Evolutionary conservation across 1,140 invertebrate genomes (phyloP), one percentile per base, ranked within the genome.

Genomic region (Lepidostoma basale): DNA sequence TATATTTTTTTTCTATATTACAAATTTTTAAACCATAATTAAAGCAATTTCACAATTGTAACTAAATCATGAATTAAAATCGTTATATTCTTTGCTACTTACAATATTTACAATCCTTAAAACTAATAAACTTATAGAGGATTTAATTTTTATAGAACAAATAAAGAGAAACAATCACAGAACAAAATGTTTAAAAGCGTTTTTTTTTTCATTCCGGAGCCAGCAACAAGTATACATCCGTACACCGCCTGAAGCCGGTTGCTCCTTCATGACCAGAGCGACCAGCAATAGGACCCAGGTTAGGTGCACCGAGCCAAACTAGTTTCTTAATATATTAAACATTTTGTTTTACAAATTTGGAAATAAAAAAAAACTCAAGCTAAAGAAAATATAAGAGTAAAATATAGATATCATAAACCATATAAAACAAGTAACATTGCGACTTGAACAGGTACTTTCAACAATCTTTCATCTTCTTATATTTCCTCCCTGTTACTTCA

Each of bases 41-140:
- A 69, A 65, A 69, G 68, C 68, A 66, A 69, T 65, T 69, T 59
- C 63, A 67, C 60, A 59, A 47, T 62, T 33, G 22, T 42, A 52
- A 64, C 33, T 67, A 30, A 47, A 52, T 52, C n/a, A 54, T 56
- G 22, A 69, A 62, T 42, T 39, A 62, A 70, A 67, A 66, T 56
- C 33, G 28, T 68, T 63, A 68, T 65, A 58, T 72, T 65, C 62
- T 68, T 66, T 72, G n/a, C 70, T 72, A 72, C 66, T 72, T 72
- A 72, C 70, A 72, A 68, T 72, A 72, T 72, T 67, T 72, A 72
- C 70, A 72, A 28, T 68, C 39, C 67, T 72, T 68, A 72, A 60
- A 67, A 60, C 52, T 72, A 72, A 67, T 72, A 66, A 65, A 65
- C 62, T 68, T 72, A 71, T 67, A 66, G 36, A 64, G 54, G 65